Evolutionary conservation across 2,797 vertebrate genomes (phyloP).

Genomic region (Macrochelys suwanniensis): DNA sequence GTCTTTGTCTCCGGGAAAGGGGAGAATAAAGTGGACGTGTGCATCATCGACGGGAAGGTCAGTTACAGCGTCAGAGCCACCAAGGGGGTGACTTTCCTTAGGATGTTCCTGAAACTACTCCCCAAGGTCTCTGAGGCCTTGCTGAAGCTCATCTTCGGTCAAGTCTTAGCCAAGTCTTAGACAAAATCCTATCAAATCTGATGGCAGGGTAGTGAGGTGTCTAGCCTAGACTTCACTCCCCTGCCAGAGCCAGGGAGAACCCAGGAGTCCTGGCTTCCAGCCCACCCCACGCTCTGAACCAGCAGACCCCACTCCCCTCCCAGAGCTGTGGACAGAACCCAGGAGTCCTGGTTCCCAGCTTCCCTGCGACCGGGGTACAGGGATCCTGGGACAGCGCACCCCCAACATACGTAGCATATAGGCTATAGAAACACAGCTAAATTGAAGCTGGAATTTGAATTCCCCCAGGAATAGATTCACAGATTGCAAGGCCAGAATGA

Average conservation of each 20-base stretch:
- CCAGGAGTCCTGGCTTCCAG: neutral
- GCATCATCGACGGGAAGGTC: neutral
- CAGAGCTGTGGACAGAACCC: neutral
- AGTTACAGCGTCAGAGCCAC: neutral
- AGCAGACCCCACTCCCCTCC: no score
- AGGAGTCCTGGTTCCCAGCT: neutral
- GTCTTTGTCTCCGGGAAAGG: neutral
- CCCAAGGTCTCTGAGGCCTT: rapidly evolving
- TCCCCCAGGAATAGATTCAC: no score
- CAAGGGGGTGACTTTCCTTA: neutral
- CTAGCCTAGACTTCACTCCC: no score
- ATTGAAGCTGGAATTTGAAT: no score
- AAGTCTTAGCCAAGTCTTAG: no score
- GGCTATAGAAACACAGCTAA: no score
- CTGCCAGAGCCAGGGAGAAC: no score
- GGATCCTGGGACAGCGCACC: no score
- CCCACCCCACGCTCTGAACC: no score
- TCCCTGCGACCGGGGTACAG: no score
- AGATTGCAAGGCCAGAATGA: no score
- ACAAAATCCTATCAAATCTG: rapidly evolving
- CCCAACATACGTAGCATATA: no score
- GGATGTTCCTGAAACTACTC: rapidly evolving
- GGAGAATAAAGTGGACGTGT: neutral
- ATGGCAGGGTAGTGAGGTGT: neutral
- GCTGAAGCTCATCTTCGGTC: rapidly evolving